Evolutionary conservation across 2,797 vertebrate species (phyloP), one percentile per base, ranked within the genome.

Genomic region (Mormyrops boulengeri): DNA sequence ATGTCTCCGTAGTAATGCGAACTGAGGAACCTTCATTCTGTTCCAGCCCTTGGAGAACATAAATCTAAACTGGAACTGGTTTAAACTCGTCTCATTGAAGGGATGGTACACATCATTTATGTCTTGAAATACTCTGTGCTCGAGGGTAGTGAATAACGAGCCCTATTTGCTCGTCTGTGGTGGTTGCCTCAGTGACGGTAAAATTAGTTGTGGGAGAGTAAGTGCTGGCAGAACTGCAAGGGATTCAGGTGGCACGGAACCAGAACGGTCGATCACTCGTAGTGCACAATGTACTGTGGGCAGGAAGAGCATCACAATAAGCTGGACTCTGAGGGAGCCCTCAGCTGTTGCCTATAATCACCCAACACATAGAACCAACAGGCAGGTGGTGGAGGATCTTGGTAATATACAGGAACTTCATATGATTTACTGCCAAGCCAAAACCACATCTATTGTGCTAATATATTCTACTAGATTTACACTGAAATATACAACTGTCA

Each of bases 171-270:
- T 52, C 47, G 5, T n/a, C 85, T n/a, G 22, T 87, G 50, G 12
- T 87, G 85, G 85, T 87, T 87, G 85, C 85, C 50, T 38, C 50
- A 57, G 85, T 55, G 50, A 55, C 85, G 50, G 85, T 38, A 41
- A 57, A 85, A 55, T 55, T 55, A 55, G 85, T 55, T 87, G 52
- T 87, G 85, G 50, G 85, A 85, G 82, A 85, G 82, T 50, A 85
- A 26, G 49, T 49, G 82, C n/a, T 85, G 82, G 82, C 82, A 85
- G 82, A 85, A 85, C 82, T 85, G 41, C 47, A 4, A 85, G 44
- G 22, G 82, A 85, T 85, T 50, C 47, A 85, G 82, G 9, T 26
- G n/a, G 82, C 82, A 85, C 8, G 2, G 41, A 49, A 85, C 41
- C 82, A 85, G 82, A 85, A 85, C 82, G 26, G 82, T 82, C 30